Percentiles rank a stretch among this genome's conserved stretches.
These are phyloP conservation scores for Melanostoma scalare DNA, from an alignment of 2,888 invertebrate species.

Conservation along the genomic window DNA sequence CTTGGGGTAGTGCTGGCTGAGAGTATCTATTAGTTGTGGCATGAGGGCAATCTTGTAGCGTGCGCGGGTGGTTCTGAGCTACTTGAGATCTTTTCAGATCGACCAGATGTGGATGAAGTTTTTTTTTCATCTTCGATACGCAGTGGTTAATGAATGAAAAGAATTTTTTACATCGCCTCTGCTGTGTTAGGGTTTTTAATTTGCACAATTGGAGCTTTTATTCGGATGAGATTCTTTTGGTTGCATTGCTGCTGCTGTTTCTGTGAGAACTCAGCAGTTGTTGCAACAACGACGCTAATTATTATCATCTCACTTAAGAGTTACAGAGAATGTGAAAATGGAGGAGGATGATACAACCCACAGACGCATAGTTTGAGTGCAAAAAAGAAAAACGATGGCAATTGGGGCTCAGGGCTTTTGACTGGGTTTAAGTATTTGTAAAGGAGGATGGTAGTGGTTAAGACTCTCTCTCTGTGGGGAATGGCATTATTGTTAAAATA, in stretches of 20 bases:
- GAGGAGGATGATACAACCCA: neutral
- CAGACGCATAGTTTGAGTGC: neutral
- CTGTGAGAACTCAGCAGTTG: constrained; percentile 44
- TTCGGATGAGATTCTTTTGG: constrained; percentile 45
- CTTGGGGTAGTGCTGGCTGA: constrained; percentile 19
- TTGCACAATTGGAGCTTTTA: constrained; percentile 67
- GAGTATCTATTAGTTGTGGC: neutral
- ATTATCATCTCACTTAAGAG: constrained; percentile 27
- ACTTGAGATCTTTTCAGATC: constrained; percentile 68
- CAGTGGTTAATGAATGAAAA: constrained; percentile 53
- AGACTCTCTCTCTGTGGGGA: too few species aligned
- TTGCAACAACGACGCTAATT: constrained; percentile 37
- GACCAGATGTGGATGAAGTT: constrained; percentile 51
- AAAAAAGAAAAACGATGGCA: neutral
- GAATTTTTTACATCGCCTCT: constrained; percentile 30
- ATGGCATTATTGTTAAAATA: too few species aligned
- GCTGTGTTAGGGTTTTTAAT: constrained; percentile 52
- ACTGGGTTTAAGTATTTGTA: constrained; percentile 37
- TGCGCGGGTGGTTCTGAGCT: constrained; percentile 55
- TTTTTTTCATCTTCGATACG: constrained; percentile 13
- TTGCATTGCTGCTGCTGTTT: constrained; percentile 11
- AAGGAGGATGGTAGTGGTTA: too few species aligned
- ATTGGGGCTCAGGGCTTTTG: constrained; percentile 46
- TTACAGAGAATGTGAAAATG: neutral
- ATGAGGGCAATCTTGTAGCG: constrained; percentile 29